Conservation (phyloP, 2,797 vertebrate species). For the Microctenopoma steveboyesi region DNA sequence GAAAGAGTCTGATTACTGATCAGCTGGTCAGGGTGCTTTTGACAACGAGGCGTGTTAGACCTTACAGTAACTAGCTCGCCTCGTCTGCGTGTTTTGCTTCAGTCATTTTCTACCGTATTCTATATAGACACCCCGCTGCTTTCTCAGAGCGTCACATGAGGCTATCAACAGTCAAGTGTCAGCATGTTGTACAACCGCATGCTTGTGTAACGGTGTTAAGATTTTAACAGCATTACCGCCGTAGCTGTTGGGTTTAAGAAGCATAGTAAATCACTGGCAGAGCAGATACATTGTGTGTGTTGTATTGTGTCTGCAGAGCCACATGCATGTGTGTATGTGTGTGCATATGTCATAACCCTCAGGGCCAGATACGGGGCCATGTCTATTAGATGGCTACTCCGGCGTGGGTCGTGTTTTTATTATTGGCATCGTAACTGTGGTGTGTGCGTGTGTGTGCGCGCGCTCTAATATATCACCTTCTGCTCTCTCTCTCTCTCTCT, state of each 20-base stretch:
- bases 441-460: constrained; percentile 27
- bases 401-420: constrained; percentile 67
- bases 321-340: constrained; percentile 6
- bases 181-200: constrained; percentile 62
- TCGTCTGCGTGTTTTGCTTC: constrained; percentile 24
- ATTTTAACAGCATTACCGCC: constrained; percentile 73
- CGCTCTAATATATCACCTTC: constrained; percentile 69
- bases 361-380: constrained; percentile 69
- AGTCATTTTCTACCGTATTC: constrained; percentile 17
- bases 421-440: constrained; percentile 61
- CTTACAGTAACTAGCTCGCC: constrained; percentile 11
- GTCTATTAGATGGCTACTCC: constrained; percentile 76
- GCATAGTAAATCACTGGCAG: constrained; percentile 75
- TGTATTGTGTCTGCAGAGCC: constrained; percentile 22
- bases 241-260: constrained; percentile 64
- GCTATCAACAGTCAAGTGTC: constrained; percentile 53
- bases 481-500: constrained; percentile 35
- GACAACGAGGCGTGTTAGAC: constrained; percentile 16
- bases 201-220: constrained; percentile 73
- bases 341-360: constrained; percentile 54
- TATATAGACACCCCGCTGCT: constrained; percentile 25
- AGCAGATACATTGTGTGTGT: constrained; percentile 69
- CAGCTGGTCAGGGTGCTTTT: constrained; percentile 33
- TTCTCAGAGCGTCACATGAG: constrained; percentile 2
- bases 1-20: constrained; percentile 31